Percentiles rank a stretch among this genome's conserved stretches.
Conservation (phyloP, 2,888 invertebrate species). For the Drosophila ezoana region DNA sequence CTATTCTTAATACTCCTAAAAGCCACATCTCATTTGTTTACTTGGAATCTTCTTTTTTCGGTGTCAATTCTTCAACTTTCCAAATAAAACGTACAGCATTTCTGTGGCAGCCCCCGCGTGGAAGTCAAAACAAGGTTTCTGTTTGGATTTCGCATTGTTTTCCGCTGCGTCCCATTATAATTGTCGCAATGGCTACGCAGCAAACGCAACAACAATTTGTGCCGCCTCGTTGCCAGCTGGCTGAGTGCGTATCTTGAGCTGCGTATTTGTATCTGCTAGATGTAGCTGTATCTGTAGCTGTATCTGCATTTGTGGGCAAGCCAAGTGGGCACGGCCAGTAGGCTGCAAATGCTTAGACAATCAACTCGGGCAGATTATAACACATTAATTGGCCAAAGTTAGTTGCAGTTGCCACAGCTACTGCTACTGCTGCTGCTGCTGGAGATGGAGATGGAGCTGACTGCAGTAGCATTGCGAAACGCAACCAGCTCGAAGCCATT, state of each 20-base stretch:
- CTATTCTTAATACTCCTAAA: too few relatives aligned
- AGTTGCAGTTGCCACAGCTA: slow-evolving; percentile 16
- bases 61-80: neutral
- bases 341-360: slow-evolving; percentile 39
- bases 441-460: neutral
- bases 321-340: slow-evolving; percentile 10
- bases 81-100: neutral
- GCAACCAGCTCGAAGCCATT: slow-evolving; percentile 22
- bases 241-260: slow-evolving; percentile 40
- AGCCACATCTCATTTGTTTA: too few relatives aligned
- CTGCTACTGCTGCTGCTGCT: too few relatives aligned
- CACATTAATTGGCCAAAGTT: slow-evolving; percentile 48
- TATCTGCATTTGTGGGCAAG: slow-evolving; percentile 38
- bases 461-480: slow-evolving; percentile 9
- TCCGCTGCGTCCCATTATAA: slow-evolving; percentile 68
- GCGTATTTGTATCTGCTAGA: slow-evolving; percentile 9
- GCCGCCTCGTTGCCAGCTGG: slow-evolving; percentile 70
- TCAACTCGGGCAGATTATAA: slow-evolving; percentile 36
- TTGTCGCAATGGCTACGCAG: slow-evolving; percentile 62
- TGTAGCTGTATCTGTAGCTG: slow-evolving; percentile 5
- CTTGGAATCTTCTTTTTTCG: neutral
- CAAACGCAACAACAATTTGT: slow-evolving; percentile 57
- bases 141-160: slow-evolving; percentile 67
- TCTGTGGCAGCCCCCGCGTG: slow-evolving; percentile 48
- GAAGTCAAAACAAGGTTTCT: slow-evolving; percentile 51